Conservation (phyloP, 2,888 invertebrate species). For the Tribolium freemani region DNA sequence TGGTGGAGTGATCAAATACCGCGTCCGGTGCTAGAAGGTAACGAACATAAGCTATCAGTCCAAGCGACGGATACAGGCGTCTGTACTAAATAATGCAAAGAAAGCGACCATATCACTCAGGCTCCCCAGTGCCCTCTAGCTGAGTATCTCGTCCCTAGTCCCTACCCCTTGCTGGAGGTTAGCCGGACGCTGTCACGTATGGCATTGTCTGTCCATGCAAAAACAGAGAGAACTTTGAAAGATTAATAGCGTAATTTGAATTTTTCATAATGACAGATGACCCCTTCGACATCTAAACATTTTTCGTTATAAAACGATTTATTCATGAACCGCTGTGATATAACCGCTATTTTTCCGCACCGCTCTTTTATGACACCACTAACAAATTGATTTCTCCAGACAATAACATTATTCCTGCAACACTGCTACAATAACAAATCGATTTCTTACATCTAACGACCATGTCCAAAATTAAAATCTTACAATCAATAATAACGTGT, state of each 20-base stretch:
- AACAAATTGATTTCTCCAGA: conserved; percentile 45
- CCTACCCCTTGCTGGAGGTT: conserved; percentile 45
- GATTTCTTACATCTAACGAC: conserved; percentile 36
- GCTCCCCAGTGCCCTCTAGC: conserved; percentile 58
- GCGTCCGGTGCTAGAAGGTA: conserved; percentile 44
- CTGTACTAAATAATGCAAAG: conserved; percentile 64
- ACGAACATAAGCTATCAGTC: conserved; percentile 57
- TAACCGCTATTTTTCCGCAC: conserved; percentile 46
- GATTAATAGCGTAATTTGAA: conserved; percentile 67
- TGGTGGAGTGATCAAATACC: conserved; percentile 33
- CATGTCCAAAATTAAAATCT: conserved; percentile 18
- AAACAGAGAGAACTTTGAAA: conserved; percentile 63
- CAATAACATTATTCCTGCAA: conserved; percentile 38
- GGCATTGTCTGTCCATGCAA: conserved; percentile 66
- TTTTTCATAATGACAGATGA: conserved; percentile 65
- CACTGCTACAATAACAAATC: conserved; percentile 35
- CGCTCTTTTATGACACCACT: conserved; percentile 43
- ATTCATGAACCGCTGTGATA: conserved; percentile 58
- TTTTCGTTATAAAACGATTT: conserved; percentile 59
- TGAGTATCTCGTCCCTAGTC: conserved; percentile 49
- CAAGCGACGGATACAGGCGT: conserved; percentile 59
- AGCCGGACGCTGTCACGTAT: conserved; percentile 63
- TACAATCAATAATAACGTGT: conserved; percentile 10
- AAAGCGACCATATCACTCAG: conserved; percentile 64
- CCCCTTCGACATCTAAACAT: conserved; percentile 63